Evolutionary conservation across 2,888 invertebrate species (phyloP).

Genomic region (Celastrina argiolus): DNA sequence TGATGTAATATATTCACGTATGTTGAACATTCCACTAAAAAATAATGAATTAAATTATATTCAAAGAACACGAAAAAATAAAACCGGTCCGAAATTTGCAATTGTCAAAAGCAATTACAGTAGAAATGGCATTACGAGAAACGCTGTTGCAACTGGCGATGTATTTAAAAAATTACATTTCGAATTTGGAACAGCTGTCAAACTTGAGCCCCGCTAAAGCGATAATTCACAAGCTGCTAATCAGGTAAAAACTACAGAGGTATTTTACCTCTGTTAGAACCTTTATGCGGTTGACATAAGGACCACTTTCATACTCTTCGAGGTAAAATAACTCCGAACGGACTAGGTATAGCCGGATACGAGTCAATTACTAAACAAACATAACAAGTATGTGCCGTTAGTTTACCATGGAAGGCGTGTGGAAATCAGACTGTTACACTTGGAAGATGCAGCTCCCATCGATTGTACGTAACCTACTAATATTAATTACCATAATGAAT

Average conservation of each 20-base stretch:
- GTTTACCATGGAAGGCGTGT: conserved; percentile 32
- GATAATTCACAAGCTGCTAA: conserved; percentile 20
- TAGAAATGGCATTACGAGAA: not conserved
- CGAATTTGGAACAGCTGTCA: conserved; percentile 16
- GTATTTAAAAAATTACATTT: conserved; percentile 1
- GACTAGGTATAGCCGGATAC: conserved; percentile 30
- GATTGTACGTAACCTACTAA: conserved; percentile 9
- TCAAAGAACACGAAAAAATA: not conserved
- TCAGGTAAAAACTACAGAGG: conserved; percentile 24
- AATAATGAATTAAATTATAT: not conserved
- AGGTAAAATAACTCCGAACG: no score
- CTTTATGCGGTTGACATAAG: no score
- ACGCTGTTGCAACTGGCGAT: conserved; percentile 19
- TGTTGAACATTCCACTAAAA: not conserved
- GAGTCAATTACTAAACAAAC: conserved; percentile 32
- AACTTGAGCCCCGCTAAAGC: conserved; percentile 16
- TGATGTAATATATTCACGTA: not conserved
- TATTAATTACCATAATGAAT: not conserved
- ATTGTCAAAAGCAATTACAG: not conserved
- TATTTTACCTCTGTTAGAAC: no score
- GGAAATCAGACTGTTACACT: conserved; percentile 32
- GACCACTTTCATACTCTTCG: no score
- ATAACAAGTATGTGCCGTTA: conserved; percentile 18
- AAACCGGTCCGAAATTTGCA: conserved; percentile 1
- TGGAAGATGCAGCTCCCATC: conserved; percentile 19